Percentiles rank a stretch among this genome's conserved stretches.
Evolutionary conservation across 2,113 vertebrate species (phyloP).

Genomic region (Seriola quinqueradiata): DNA sequence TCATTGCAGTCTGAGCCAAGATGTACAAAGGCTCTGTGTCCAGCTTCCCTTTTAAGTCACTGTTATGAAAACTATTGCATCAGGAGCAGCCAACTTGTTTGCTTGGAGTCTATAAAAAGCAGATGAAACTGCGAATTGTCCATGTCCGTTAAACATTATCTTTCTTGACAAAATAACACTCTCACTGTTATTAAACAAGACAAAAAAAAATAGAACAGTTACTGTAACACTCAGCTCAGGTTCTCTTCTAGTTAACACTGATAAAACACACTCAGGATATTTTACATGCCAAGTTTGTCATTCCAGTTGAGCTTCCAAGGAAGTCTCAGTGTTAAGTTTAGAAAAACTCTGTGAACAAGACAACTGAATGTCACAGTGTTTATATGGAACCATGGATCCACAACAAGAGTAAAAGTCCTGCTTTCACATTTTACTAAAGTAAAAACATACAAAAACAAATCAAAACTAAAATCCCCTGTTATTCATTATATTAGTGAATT

Average conservation of each 20-base stretch:
- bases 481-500: too few relatives aligned
- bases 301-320: neutral
- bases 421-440: neutral
- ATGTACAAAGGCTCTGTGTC: constrained; percentile 19
- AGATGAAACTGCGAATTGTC: constrained; percentile 27
- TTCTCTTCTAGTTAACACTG: constrained; percentile 31
- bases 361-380: neutral
- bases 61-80: constrained; percentile 63
- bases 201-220: constrained; percentile 21
- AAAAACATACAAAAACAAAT: too few relatives aligned
- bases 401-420: neutral
- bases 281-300: neutral
- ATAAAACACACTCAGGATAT: constrained; percentile 14
- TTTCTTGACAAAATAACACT: constrained; percentile 47
- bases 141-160: constrained; percentile 46
- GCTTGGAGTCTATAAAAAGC: constrained; percentile 65
- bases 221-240: constrained; percentile 24
- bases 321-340: constrained; percentile 5
- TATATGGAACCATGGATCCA: neutral
- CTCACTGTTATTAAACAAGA: constrained; percentile 47
- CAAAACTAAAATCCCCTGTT: too few relatives aligned
- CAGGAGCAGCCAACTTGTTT: constrained; percentile 19
- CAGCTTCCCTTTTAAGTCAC: constrained; percentile 76
- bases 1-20: constrained; percentile 35
- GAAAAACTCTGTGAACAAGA: neutral